A percentile compares a stretch with the other conserved stretches of the same genome.
Conservation (phyloP, 2,888 invertebrate species). For the Cerceris rybyensis region DNA sequence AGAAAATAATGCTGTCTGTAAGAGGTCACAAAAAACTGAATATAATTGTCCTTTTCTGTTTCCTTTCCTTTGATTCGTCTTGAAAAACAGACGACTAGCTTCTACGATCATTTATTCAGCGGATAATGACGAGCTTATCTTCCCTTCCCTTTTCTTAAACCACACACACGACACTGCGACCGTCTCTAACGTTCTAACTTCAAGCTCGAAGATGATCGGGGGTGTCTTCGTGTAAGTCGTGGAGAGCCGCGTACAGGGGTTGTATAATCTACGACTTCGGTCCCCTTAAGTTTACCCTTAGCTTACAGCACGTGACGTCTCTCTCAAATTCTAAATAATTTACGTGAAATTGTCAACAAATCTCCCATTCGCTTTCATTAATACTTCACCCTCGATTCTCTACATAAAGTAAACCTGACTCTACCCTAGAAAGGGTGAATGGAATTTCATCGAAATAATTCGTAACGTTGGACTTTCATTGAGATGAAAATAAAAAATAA, state of each 20-base stretch:
- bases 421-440: neutral
- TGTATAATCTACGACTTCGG: slow-evolving; percentile 2
- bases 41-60: slow-evolving; percentile 25
- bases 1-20: slow-evolving; percentile 11
- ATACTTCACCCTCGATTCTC: neutral
- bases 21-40: slow-evolving; percentile 6
- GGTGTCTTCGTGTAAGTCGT: slow-evolving; percentile 11
- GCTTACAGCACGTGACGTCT: slow-evolving; percentile 1
- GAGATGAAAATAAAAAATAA: neutral
- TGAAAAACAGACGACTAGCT: slow-evolving; percentile 36
- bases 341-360: slow-evolving; percentile 26
- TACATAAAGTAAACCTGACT: too few species aligned
- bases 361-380: slow-evolving; percentile 4
- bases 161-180: slow-evolving; percentile 27
- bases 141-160: slow-evolving; percentile 23
- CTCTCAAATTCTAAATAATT: slow-evolving; percentile 1
- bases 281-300: slow-evolving; percentile 15
- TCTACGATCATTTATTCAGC: slow-evolving; percentile 55
- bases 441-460: neutral
- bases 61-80: slow-evolving; percentile 26
- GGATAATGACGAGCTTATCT: slow-evolving; percentile 26
- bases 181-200: slow-evolving; percentile 17
- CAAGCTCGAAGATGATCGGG: slow-evolving; percentile 18
- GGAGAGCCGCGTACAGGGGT: slow-evolving; percentile 9
- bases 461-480: neutral